These are phyloP conservation scores for Bujurquina vittata DNA, from an alignment of 2,113 vertebrate genomes.

Conservation along the genomic window DNA sequence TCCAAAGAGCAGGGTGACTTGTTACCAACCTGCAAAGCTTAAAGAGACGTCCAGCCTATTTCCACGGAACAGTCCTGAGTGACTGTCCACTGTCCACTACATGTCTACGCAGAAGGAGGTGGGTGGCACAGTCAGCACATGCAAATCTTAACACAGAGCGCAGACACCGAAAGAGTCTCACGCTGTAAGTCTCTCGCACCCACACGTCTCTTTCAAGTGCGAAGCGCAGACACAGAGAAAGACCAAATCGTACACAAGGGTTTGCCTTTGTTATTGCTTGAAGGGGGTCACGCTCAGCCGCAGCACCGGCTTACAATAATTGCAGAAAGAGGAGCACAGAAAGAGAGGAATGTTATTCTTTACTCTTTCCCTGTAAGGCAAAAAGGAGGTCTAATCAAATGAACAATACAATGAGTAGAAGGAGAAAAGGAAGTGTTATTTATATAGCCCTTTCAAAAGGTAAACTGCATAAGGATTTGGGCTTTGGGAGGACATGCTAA, in stretches of 20 bases:
- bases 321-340: not conserved
- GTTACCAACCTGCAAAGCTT: not conserved
- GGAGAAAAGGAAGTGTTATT: not conserved
- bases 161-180: constrained; percentile 26
- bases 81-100: not conserved
- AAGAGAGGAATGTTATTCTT: not conserved
- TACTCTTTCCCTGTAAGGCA: not conserved
- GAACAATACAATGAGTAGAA: not conserved
- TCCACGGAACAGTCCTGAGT: not conserved
- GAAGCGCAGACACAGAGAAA: constrained; percentile 13
- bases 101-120: constrained; percentile 42
- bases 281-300: constrained; percentile 15
- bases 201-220: constrained; percentile 45
- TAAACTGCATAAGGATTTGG: not conserved
- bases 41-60: not conserved
- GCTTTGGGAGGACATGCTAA: not conserved
- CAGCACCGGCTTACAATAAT: not conserved
- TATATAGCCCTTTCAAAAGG: not conserved
- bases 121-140: constrained; percentile 40
- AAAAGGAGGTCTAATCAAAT: not conserved
- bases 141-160: constrained; percentile 18
- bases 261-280: constrained; percentile 47
- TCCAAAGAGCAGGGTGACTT: not conserved
- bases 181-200: constrained; percentile 50
- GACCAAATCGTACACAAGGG: constrained; percentile 28